phyloP scores from a whole-genome alignment of 2,113 vertebrate genomes.

The Pheucticus melanocephalus region DNA sequence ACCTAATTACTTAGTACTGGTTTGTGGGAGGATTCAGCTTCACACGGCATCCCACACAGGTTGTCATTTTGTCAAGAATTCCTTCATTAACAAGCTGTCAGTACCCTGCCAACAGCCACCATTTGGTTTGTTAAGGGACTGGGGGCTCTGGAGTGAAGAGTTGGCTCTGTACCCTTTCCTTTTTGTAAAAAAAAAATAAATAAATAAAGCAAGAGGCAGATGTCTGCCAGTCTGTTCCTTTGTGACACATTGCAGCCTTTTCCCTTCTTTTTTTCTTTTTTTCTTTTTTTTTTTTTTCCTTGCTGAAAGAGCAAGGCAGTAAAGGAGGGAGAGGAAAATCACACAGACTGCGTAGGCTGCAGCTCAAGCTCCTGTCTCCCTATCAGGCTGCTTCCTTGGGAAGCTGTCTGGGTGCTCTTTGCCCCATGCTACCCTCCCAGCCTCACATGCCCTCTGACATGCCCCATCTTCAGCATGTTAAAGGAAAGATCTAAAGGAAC shows the following conservation, averaged over 20 bases:
- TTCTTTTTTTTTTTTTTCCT: background rate
- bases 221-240: conserved; percentile 81
- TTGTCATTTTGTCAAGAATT: conserved; percentile 82
- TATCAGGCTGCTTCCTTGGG: background rate
- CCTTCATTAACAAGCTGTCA: conserved; percentile 84
- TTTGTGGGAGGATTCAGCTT: conserved; percentile 68
- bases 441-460: background rate
- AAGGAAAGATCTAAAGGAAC: background rate
- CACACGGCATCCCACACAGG: conserved; percentile 71
- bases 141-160: conserved; percentile 70
- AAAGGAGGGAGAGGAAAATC: conserved; percentile 4
- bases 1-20: conserved; percentile 69
- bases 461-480: background rate
- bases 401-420: background rate
- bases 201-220: conserved; percentile 77
- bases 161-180: conserved; percentile 64
- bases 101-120: conserved; percentile 75
- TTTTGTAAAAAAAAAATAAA: conserved; percentile 37
- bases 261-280: background rate
- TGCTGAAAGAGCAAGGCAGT: conserved; percentile 20
- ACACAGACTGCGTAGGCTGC: background rate
- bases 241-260: conserved; percentile 63
- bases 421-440: background rate
- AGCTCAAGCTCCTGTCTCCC: background rate
- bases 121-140: conserved; percentile 78